Conservation (phyloP, 1,140 invertebrate species). For the Drosophila burlai region DNA sequence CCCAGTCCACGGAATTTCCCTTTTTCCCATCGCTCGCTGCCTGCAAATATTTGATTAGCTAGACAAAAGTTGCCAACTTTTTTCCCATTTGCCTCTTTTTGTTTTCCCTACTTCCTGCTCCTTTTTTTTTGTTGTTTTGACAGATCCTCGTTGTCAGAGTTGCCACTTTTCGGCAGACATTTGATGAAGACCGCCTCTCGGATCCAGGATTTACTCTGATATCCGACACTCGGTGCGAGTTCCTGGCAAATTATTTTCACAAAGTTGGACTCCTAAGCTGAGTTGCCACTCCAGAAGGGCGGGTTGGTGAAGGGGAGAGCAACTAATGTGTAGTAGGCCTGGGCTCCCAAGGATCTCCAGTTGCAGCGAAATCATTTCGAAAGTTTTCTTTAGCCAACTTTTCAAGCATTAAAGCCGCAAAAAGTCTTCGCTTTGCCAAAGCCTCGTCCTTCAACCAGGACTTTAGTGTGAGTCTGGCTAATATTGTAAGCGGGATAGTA, state of each 20-base stretch:
- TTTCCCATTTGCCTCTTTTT: slow-evolving; percentile 14
- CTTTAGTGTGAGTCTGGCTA: slow-evolving; percentile 38
- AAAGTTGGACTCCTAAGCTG: slow-evolving; percentile 49
- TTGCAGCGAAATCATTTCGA: slow-evolving; percentile 53
- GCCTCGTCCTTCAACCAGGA: slow-evolving; percentile 19
- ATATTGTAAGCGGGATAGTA: slow-evolving; percentile 37
- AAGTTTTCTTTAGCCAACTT: slow-evolving; percentile 60
- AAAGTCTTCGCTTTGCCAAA: slow-evolving; percentile 29
- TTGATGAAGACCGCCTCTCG: slow-evolving; percentile 37
- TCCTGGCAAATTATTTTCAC: slow-evolving; percentile 48
- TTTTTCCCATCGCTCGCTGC: slow-evolving; percentile 22
- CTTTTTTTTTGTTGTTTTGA: background rate
- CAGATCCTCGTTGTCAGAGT: slow-evolving; percentile 44
- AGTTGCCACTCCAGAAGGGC: background rate
- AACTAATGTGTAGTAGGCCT: slow-evolving; percentile 41
- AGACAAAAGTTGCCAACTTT: slow-evolving; percentile 73
- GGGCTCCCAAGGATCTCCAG: slow-evolving; percentile 27
- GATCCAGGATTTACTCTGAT: slow-evolving; percentile 40
- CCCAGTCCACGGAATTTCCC: slow-evolving; percentile 6
- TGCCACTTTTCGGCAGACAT: slow-evolving; percentile 53
- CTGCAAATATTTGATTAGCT: slow-evolving; percentile 82
- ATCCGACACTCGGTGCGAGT: slow-evolving; percentile 38
- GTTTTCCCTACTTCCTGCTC: background rate
- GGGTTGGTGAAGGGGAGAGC: background rate
- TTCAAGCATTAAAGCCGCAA: slow-evolving; percentile 69